Conservation (phyloP, 2,113 vertebrate species). For the Varanus salvator region DNA sequence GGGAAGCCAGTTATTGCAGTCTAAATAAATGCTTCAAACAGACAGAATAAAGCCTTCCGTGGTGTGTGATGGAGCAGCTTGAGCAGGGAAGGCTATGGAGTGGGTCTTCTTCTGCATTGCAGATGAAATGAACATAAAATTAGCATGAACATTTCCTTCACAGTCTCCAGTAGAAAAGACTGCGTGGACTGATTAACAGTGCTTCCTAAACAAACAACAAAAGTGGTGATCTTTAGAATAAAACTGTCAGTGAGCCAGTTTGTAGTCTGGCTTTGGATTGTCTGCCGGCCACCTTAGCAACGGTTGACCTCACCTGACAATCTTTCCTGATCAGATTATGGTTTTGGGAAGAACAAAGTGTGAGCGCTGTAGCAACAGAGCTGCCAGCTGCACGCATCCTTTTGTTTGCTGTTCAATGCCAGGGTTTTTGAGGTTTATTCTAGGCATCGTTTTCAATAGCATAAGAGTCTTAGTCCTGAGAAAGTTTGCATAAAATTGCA, state of each 20-base stretch:
- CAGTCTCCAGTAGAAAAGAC: conserved; percentile 50
- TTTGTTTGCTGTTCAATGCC: background rate
- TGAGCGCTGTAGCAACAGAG: background rate
- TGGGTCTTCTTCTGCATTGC: fast-evolving
- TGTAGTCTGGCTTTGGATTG: background rate
- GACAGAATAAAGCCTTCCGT: no score
- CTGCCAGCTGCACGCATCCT: background rate
- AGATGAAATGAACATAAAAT: conserved; percentile 38
- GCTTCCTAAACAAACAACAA: fast-evolving
- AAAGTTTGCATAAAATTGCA: no score
- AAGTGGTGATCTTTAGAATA: background rate
- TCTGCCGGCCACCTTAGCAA: background rate
- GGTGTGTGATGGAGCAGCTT: background rate
- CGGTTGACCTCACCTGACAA: background rate
- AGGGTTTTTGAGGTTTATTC: background rate
- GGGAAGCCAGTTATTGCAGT: no score
- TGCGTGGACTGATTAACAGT: fast-evolving
- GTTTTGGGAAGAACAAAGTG: background rate
- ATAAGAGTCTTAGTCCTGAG: no score
- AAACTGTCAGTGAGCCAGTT: background rate
- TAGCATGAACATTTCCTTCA: conserved; percentile 31
- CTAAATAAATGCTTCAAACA: no score
- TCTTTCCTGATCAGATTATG: background rate
- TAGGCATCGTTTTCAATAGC: no score
- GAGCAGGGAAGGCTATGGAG: background rate